phyloP scores from a whole-genome alignment of 1,140 invertebrate genomes.

The Cotesia typhae region DNA sequence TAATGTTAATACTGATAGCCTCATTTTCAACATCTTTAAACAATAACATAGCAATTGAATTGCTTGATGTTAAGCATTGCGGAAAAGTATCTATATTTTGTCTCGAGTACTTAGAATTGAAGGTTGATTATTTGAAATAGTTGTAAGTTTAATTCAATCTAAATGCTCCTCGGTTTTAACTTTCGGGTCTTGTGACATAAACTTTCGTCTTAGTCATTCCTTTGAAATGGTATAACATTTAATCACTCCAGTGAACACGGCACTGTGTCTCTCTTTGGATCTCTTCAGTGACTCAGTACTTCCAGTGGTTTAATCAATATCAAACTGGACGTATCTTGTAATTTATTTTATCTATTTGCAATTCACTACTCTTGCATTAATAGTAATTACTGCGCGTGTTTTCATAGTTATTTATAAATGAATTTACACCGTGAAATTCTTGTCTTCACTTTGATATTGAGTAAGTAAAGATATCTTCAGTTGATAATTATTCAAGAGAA shows the following conservation, averaged over 20 bases:
- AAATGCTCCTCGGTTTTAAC: not conserved
- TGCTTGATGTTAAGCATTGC: too few species aligned
- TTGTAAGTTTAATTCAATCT: not conserved
- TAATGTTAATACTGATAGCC: too few species aligned
- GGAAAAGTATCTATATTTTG: too few species aligned
- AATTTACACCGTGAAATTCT: constrained; percentile 11
- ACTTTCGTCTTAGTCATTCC: constrained; percentile 20
- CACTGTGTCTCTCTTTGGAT: constrained; percentile 15
- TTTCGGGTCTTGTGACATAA: constrained; percentile 11
- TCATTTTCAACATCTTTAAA: too few species aligned
- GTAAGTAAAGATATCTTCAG: too few species aligned
- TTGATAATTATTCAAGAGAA: too few species aligned
- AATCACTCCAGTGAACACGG: constrained; percentile 20
- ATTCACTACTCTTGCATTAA: constrained; percentile 17
- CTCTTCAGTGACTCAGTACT: constrained; percentile 25
- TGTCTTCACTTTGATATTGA: not conserved
- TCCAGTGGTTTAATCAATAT: constrained; percentile 36
- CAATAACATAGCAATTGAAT: too few species aligned
- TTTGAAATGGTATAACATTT: constrained; percentile 17
- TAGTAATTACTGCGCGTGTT: not conserved
- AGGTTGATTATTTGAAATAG: not conserved
- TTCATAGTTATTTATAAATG: constrained; percentile 19
- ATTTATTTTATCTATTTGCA: constrained; percentile 31
- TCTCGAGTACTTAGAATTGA: not conserved
- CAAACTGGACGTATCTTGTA: constrained; percentile 31